A percentile compares a stretch with the other conserved stretches of the same genome.
These are phyloP conservation scores for Platalea minor DNA, from an alignment of 2,797 vertebrate species.

Conservation along the genomic window DNA sequence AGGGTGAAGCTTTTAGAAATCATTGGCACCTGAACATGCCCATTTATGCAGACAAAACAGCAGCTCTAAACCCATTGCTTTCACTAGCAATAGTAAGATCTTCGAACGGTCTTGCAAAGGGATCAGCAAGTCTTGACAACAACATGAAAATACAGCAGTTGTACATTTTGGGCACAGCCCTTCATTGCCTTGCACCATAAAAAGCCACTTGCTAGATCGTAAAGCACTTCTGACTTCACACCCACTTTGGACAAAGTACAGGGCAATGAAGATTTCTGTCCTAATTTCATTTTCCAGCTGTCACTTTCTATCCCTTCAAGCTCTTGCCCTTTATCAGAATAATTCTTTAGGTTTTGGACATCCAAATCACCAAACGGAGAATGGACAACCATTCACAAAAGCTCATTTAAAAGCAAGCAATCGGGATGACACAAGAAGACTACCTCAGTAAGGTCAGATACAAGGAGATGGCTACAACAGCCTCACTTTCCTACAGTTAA, in stretches of 20 bases:
- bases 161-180: not conserved
- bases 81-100: not conserved
- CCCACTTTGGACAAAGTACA: not conserved
- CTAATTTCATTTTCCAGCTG: not conserved
- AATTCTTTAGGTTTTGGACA: not conserved
- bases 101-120: not conserved
- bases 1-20: not conserved
- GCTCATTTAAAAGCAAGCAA: not conserved
- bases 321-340: not conserved
- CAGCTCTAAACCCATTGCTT: not conserved
- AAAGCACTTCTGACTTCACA: not conserved
- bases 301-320: not conserved
- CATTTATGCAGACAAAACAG: not conserved
- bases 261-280: not conserved
- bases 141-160: not conserved
- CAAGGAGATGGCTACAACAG: not conserved
- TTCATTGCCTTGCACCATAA: not conserved
- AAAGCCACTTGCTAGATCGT: not conserved
- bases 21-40: not conserved
- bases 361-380: not conserved
- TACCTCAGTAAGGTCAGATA: slow-evolving; percentile 7
- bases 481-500: not conserved
- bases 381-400: not conserved
- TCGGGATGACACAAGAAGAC: not conserved
- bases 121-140: not conserved